Base-by-base conservation (phyloP, 2,113 vertebrate species). In the Leptosomus discolor region DNA sequence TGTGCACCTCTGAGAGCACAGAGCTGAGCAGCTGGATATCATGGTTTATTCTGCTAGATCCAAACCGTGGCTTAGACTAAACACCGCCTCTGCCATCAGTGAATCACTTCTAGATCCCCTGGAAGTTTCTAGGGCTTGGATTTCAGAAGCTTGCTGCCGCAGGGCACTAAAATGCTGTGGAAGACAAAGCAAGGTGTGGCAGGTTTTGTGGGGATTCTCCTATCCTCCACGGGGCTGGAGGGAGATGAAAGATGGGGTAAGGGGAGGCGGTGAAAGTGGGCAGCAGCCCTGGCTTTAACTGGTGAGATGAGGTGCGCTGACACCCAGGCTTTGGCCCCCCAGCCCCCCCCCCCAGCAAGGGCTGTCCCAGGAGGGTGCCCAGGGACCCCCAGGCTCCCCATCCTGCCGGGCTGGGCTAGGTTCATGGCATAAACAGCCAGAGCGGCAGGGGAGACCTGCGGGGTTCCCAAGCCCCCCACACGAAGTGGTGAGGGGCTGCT, bases 161-260 rank as follows among this genome's bases (percentile, higher is more conserved):
- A 1, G 80, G 94, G 95, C 91, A 78, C 69, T 74, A 30, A 96
- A 96, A 67, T 37, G 8, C 80, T 36, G 60, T 5, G 4, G 76
- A 71, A 96, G 84, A 96, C 93, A 97, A 95, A 96, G 91, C 89
- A 85, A 95, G 96, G 95, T 95, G 96, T 95, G 96, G 94, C 91
- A 43, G 86, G 63, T 88, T 94, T 64, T 2, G 22, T 80, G 85
- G 63, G 85, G 88, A 91, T 96, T 96, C 95, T 81, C 84, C 73
- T 14, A 48, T 69, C 34, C 24, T 87, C n/a, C 36, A 4, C 10
- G 29, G 39, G 39, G 53, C 36, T 84, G 92, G 57, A 86, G 41
- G 69, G 41, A 78, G 82, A 92, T 87, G 77, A 93, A 94, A 91
- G 69, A 36, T 32, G 80, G 67, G 34, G 1, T 69, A 9, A 11